phyloP scores from a whole-genome alignment of 2,113 vertebrate species.

The Fregata magnificens region DNA sequence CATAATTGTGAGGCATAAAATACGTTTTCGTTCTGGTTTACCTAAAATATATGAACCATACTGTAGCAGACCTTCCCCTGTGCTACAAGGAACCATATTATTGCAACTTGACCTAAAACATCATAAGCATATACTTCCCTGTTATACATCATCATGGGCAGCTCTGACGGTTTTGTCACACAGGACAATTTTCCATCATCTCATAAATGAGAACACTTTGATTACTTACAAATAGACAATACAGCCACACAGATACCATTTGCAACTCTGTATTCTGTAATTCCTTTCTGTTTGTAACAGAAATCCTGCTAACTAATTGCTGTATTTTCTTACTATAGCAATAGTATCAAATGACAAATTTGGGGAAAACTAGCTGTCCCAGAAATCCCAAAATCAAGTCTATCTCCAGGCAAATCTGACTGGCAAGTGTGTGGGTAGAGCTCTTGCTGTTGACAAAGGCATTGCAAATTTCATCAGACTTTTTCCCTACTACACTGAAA shows the following conservation, averaged over 20 bases:
- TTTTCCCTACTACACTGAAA: background rate
- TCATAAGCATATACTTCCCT: background rate
- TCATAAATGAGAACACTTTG: background rate
- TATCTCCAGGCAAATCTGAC: background rate
- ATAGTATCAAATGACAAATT: background rate
- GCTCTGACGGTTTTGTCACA: background rate
- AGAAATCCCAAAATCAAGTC: background rate
- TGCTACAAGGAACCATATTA: background rate
- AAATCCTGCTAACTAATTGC: background rate
- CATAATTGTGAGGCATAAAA: background rate
- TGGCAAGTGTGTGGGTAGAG: background rate
- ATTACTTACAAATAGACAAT: background rate
- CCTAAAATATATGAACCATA: background rate
- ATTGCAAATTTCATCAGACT: slow-evolving; percentile 16
- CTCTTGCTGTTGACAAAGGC: background rate
- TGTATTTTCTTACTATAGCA: background rate
- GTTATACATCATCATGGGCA: background rate
- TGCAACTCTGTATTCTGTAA: background rate
- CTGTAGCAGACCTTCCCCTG: background rate
- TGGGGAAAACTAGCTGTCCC: background rate
- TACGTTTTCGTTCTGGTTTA: background rate
- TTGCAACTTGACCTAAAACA: background rate
- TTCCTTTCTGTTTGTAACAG: background rate
- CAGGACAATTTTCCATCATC: background rate
- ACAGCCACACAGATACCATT: background rate